Conservation (phyloP, 2,888 invertebrate genomes). For the Leptinotarsa juncta region DNA sequence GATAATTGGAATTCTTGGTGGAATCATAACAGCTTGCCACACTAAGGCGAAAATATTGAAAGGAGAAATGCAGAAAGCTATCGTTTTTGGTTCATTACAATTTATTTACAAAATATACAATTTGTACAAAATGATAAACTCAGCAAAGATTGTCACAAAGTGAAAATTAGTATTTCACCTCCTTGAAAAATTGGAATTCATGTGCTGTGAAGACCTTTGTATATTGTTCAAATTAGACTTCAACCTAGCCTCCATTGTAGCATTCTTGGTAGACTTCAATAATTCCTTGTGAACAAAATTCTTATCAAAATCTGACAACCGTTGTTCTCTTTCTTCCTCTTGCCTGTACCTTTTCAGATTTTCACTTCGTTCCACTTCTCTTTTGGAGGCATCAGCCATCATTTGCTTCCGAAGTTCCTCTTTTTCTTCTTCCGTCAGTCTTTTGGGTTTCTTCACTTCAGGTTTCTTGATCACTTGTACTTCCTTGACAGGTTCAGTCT, state of each 20-base stretch:
- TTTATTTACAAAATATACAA: slow-evolving; percentile 2
- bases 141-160: not conserved
- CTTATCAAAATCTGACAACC: slow-evolving; percentile 68
- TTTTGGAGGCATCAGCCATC: slow-evolving; percentile 82
- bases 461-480: slow-evolving; percentile 34
- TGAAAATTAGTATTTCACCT: slow-evolving; percentile 40
- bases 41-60: no score
- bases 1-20: no score
- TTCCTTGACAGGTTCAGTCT: slow-evolving; percentile 38
- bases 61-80: no score
- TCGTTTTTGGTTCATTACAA: not conserved
- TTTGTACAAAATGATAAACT: not conserved
- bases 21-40: no score
- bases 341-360: slow-evolving; percentile 75
- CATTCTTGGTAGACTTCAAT: slow-evolving; percentile 73
- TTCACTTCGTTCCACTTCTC: slow-evolving; percentile 75
- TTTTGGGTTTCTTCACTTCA: slow-evolving; percentile 56
- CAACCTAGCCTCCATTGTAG: slow-evolving; percentile 85
- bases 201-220: slow-evolving; percentile 81
- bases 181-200: slow-evolving; percentile 86
- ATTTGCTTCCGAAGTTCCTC: slow-evolving; percentile 81
- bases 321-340: slow-evolving; percentile 67
- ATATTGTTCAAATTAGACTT: slow-evolving; percentile 91
- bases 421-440: slow-evolving; percentile 74
- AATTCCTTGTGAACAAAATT: slow-evolving; percentile 74